Base-by-base conservation (phyloP, 2,797 vertebrate species). In the Capromys pilorides region DNA sequence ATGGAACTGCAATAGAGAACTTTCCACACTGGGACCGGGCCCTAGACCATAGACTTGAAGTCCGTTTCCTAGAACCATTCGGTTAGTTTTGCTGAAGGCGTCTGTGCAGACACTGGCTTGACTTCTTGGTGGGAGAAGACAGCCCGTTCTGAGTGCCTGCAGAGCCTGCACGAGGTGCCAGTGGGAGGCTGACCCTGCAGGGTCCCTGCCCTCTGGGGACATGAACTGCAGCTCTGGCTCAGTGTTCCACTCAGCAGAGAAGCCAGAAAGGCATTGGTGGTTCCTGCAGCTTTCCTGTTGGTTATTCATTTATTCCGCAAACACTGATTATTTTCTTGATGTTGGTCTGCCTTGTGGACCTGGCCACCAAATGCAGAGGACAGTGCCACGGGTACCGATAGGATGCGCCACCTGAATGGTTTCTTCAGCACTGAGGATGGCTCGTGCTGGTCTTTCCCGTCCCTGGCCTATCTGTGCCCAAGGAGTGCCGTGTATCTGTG, bases 261-360 rank as follows among this genome's bases (percentile, higher is more conserved):
- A 86, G 24, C 61, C 86, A 81, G 64, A 71, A 95, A 88, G 45
- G 22, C 6, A 36, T 8, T 33, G 62, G 22, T 57, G 9, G 6
- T 41, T 31, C 67, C 62, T 45, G n/a, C 21, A 19, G 61, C 6
- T 64, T 93, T 95, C 33, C 33, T 31, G 39, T 18, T 33, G 59
- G n/a, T 62, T 81, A 66, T 80, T 85, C 67, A 66, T 92, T 61
- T 93, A 93, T 93, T 90, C 45, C 66, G 36, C 57, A 93, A 92
- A 86, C 33, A 77, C 28, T 39, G 67, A 26, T 28, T 73, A 66
- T 36, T 95, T 94, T 91, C 51, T 64, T 3, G 2, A 77, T 66
- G 66, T 33, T 67, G 45, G 10, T 57, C 39, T 91, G 5, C 49
- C 49, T 4, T 3, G 2, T 71, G 61, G 33, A 69, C 57, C 93